These are phyloP conservation scores for Nymphicus hollandicus DNA, from an alignment of 2,113 vertebrate genomes.

Conservation along the genomic window DNA sequence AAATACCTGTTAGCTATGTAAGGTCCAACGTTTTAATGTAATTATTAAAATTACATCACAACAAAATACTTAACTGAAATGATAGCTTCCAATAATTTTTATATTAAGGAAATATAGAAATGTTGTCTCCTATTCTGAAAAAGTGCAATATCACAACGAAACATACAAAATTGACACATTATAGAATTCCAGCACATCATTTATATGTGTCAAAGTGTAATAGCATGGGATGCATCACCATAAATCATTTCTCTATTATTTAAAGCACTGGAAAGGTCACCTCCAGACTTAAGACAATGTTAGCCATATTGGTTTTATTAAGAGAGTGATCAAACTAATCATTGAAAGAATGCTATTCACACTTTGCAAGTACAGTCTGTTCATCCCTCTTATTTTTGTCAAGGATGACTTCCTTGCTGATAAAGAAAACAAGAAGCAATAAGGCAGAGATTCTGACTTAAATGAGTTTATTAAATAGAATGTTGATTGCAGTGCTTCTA, in stretches of 20 bases:
- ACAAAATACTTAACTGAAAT: not conserved
- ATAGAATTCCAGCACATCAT: slow-evolving; percentile 56
- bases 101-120: not conserved
- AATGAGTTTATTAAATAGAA: slow-evolving; percentile 62
- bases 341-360: slow-evolving; percentile 5
- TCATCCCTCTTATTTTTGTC: slow-evolving; percentile 33
- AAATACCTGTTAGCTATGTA: not conserved
- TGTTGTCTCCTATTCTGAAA: not conserved
- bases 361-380: not conserved
- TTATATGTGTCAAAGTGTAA: slow-evolving; percentile 64
- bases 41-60: not conserved
- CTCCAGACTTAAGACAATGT: slow-evolving; percentile 49
- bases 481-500: slow-evolving; percentile 27
- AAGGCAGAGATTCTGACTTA: slow-evolving; percentile 45
- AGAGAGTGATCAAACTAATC: slow-evolving; percentile 35
- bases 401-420: slow-evolving; percentile 25
- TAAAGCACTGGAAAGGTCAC: slow-evolving; percentile 55
- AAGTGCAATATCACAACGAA: not conserved
- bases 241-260: slow-evolving; percentile 68
- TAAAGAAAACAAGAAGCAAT: slow-evolving; percentile 49
- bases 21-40: not conserved
- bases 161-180: slow-evolving; percentile 48
- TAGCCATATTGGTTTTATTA: slow-evolving; percentile 47
- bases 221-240: slow-evolving; percentile 51
- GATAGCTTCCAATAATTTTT: not conserved